These are phyloP conservation scores for Andrena cerasifolii DNA, from an alignment of 1,140 invertebrate species.

Conservation along the genomic window DNA sequence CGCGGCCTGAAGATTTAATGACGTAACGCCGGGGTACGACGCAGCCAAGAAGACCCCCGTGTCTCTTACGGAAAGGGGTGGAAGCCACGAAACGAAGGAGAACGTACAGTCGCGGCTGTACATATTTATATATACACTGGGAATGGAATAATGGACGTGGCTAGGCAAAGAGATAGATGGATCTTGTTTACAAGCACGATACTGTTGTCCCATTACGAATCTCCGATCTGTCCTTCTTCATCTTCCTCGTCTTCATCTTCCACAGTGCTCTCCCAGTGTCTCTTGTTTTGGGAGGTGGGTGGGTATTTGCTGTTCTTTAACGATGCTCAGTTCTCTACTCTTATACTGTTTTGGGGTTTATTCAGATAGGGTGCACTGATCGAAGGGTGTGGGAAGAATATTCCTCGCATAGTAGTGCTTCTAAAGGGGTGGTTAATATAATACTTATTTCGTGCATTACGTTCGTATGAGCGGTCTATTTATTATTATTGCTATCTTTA, in stretches of 20 bases:
- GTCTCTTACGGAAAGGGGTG: background rate
- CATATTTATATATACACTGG: background rate
- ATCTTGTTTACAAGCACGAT: slow-evolving; percentile 48
- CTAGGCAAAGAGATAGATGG: slow-evolving; percentile 21
- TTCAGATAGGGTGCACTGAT: too few species aligned
- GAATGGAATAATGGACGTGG: slow-evolving; percentile 56
- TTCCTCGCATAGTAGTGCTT: too few species aligned
- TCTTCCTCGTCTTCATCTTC: slow-evolving; percentile 44
- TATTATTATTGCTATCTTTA: too few species aligned
- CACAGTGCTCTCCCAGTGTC: too few species aligned
- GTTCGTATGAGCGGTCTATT: too few species aligned
- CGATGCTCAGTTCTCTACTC: too few species aligned
- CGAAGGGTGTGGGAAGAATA: too few species aligned
- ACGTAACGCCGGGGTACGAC: background rate
- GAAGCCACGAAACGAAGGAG: slow-evolving; percentile 24
- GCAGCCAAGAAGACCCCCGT: slow-evolving; percentile 3
- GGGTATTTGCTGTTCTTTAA: too few species aligned
- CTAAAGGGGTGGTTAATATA: too few species aligned
- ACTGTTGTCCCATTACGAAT: slow-evolving; percentile 50
- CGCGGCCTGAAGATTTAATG: slow-evolving; percentile 36
- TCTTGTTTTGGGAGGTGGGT: too few species aligned
- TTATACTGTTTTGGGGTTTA: too few species aligned
- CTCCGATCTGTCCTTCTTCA: slow-evolving; percentile 21
- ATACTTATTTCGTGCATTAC: too few species aligned
- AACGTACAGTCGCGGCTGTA: slow-evolving; percentile 40